Evolutionary conservation across 1,140 invertebrate genomes (phyloP).

Genomic region (Dendrolimus punctatus): DNA sequence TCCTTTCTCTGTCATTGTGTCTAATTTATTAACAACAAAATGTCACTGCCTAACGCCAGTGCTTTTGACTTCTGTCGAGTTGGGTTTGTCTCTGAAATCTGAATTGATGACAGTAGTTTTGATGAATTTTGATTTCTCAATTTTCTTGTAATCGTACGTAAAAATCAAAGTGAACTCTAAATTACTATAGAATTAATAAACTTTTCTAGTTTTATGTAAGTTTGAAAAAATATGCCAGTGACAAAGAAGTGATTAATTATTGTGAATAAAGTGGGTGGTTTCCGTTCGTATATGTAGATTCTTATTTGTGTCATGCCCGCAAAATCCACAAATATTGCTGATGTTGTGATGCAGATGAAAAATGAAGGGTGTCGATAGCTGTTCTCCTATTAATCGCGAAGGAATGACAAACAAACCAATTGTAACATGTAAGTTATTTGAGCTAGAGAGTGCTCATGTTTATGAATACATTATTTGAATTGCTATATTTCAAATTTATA

Average conservation of each 20-base stretch:
- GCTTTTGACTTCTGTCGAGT: constrained; percentile 22
- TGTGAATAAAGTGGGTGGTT: constrained; percentile 44
- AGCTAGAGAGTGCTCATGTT: neutral
- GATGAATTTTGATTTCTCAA: constrained; percentile 43
- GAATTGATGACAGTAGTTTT: constrained; percentile 38
- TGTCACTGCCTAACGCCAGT: neutral
- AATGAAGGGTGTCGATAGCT: constrained; percentile 66
- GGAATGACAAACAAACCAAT: constrained; percentile 73
- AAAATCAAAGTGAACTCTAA: constrained; percentile 32
- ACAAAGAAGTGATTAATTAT: constrained; percentile 5
- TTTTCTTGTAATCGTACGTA: constrained; percentile 12
- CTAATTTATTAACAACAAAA: constrained; percentile 8
- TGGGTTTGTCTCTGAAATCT: constrained; percentile 5
- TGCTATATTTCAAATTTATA: constrained; percentile 49
- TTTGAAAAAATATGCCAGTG: neutral
- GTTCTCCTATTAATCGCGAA: constrained; percentile 47
- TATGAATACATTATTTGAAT: constrained; percentile 4
- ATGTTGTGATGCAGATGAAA: constrained; percentile 46
- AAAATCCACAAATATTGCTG: constrained; percentile 50
- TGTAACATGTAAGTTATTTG: constrained; percentile 70
- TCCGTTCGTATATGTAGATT: constrained; percentile 27
- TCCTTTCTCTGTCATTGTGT: too few species aligned
- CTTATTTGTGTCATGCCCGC: constrained; percentile 57
- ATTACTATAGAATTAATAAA: constrained; percentile 19
- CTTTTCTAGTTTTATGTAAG: constrained; percentile 9